Base-by-base conservation (phyloP, 2,113 vertebrate species). In the Hippolais icterina region DNA sequence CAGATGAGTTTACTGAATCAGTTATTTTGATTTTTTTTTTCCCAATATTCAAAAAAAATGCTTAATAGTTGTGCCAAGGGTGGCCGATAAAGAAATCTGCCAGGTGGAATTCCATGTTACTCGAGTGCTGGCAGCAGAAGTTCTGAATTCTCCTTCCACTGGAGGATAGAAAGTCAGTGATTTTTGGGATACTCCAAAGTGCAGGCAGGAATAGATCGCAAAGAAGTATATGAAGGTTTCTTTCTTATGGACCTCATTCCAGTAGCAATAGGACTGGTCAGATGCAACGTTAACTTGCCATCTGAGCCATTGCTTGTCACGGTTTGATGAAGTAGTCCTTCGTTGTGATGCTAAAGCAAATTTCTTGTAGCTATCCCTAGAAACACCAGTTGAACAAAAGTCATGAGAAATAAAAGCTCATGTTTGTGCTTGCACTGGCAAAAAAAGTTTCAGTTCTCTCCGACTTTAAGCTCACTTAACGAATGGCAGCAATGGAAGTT, bases 261-360 rank as follows among this genome's bases (percentile, higher is more conserved):
- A 31, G 33, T 31, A 60, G 33, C 49, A 47, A 1, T 33, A 54
- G 50, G 33, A 31, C 15, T 44, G 41, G 10, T 71, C 11, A 14
- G 5, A 15, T 23, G 29, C 33, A 44, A 3, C 9, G 12, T 16
- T 59, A 33, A 18, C 0, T 0, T n/a, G 21, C 18, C 41, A 10
- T 50, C 56, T 71, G 57, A 86, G 41, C 37, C 17, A 7, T 83
- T 29, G 23, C 23, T 49, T 44, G 17, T 50, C 52, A 28, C 0
- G 0, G 17, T n/a, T 9, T n/a, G 35, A 18, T 23, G 42, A 75
- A 71, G 17, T 35, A 76, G 28, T 72, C 50, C 25, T 83, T 53
- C 0, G 0, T 80, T 12, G 1, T 21, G 66, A 42, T 33, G 37
- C 16, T 61, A 41, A 83, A 61, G 46, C 16, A 1, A 28, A 6